These are phyloP conservation scores for Prenolepis imparis DNA, from an alignment of 2,888 invertebrate genomes.

Conservation along the genomic window DNA sequence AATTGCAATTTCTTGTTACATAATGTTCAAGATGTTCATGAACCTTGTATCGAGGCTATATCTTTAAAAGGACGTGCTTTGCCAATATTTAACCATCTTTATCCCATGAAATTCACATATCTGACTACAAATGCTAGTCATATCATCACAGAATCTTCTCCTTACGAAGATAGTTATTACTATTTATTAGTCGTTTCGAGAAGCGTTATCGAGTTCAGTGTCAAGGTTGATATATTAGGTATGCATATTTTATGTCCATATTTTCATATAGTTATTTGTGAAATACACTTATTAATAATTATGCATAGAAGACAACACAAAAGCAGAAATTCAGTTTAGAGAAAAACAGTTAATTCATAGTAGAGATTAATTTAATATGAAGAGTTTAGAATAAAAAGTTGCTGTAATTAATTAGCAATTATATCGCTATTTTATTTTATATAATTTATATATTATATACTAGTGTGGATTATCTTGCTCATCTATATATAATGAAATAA, in stretches of 20 bases:
- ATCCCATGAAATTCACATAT: constrained; percentile 75
- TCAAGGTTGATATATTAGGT: constrained; percentile 84
- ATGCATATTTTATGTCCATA: neutral
- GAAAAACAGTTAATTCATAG: neutral
- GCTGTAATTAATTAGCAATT: neutral
- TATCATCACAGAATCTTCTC: constrained; percentile 84
- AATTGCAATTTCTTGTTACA: constrained; percentile 84
- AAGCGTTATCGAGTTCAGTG: constrained; percentile 84
- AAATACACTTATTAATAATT: neutral
- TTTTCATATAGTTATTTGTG: neutral
- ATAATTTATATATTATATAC: no score
- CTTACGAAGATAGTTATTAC: constrained; percentile 86
- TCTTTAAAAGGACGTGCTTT: constrained; percentile 84
- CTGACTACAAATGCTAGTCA: constrained; percentile 81
- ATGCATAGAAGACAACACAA: neutral
- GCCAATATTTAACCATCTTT: constrained; percentile 83
- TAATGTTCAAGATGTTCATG: constrained; percentile 68
- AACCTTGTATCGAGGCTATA: constrained; percentile 84
- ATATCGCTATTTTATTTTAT: neutral
- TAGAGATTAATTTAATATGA: neutral
- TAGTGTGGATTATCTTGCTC: neutral
- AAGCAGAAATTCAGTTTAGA: neutral
- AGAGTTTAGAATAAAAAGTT: neutral
- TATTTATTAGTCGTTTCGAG: constrained; percentile 86
- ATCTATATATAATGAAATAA: neutral